Conservation (phyloP, 2,113 vertebrate genomes). For the Neoarius graeffei region DNA sequence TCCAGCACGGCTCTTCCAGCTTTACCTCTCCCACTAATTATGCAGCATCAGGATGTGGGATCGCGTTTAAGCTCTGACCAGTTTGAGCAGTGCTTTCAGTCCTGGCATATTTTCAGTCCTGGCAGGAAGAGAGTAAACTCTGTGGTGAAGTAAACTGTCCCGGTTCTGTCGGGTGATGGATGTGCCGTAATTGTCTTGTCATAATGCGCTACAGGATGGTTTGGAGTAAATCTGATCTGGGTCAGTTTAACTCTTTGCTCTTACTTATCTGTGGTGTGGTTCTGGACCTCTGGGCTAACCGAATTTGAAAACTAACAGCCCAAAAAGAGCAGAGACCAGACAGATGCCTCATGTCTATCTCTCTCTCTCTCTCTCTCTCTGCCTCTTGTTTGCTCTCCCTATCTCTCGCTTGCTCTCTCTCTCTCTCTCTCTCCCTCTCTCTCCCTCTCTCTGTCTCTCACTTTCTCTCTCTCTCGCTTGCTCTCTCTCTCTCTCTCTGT, state of each 20-base stretch:
- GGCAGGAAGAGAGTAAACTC: background rate
- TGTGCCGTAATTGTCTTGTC: background rate
- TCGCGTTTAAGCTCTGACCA: background rate
- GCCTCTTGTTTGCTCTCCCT: no score
- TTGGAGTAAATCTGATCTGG: background rate
- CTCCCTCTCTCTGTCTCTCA: background rate
- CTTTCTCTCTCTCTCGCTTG: background rate
- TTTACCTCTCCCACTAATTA: background rate
- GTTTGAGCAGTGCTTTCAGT: background rate
- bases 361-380: background rate
- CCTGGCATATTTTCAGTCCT: background rate
- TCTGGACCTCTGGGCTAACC: background rate
- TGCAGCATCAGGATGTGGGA: background rate
- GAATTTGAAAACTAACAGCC: background rate
- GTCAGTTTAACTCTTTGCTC: background rate
- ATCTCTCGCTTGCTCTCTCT: background rate
- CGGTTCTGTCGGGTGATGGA: background rate
- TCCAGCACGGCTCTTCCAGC: background rate
- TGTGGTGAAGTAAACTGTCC: background rate
- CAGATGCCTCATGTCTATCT: background rate
- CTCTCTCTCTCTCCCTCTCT: background rate
- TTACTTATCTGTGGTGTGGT: background rate
- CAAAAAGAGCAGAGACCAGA: background rate
- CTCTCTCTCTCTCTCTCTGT: background rate
- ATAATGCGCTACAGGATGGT: constrained; percentile 8